Percentiles rank a stretch among this genome's conserved stretches.
These are phyloP conservation scores for Lophura swinhoii DNA, from an alignment of 2,797 vertebrate genomes.

Conservation along the genomic window DNA sequence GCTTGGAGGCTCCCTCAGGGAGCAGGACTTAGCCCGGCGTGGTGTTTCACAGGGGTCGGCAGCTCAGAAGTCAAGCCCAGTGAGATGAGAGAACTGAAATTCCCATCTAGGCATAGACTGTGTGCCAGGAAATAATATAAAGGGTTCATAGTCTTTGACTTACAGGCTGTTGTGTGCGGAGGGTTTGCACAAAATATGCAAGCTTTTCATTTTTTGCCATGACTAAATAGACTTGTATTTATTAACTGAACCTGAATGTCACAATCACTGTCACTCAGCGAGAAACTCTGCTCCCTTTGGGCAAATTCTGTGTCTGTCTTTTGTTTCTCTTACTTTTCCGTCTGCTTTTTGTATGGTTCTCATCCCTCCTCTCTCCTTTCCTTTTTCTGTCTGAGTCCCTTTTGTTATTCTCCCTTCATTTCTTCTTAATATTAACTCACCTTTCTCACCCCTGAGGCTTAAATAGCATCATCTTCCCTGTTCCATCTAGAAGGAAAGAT, in stretches of 20 bases:
- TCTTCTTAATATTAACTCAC: constrained; percentile 50
- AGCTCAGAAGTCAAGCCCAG: constrained; percentile 14
- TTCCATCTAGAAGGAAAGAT: constrained; percentile 2
- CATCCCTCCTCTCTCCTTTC: neutral
- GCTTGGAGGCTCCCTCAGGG: constrained; percentile 2
- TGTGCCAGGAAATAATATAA: constrained; percentile 10
- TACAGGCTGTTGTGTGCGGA: neutral
- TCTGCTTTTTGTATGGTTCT: neutral
- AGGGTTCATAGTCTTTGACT: constrained; percentile 33
- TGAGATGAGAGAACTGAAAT: constrained; percentile 37
- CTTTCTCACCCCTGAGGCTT: constrained; percentile 42
- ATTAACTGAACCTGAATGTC: constrained; percentile 16
- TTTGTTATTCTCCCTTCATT: constrained; percentile 47
- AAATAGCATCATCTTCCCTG: neutral
- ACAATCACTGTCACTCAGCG: neutral
- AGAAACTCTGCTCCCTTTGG: constrained; percentile 20
- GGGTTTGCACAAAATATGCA: constrained; percentile 7
- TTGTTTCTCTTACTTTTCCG: constrained; percentile 36
- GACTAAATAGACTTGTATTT: constrained; percentile 14
- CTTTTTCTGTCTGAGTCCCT: neutral
- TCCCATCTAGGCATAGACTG: constrained; percentile 1
- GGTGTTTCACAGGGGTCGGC: constrained; percentile 16
- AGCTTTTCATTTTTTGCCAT: neutral
- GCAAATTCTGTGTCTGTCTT: neutral
- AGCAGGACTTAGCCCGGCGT: neutral